A percentile compares a stretch with the other conserved stretches of the same genome.
These are phyloP conservation scores for Corythornis cristatus DNA, from an alignment of 2,113 vertebrate species.

Conservation along the genomic window DNA sequence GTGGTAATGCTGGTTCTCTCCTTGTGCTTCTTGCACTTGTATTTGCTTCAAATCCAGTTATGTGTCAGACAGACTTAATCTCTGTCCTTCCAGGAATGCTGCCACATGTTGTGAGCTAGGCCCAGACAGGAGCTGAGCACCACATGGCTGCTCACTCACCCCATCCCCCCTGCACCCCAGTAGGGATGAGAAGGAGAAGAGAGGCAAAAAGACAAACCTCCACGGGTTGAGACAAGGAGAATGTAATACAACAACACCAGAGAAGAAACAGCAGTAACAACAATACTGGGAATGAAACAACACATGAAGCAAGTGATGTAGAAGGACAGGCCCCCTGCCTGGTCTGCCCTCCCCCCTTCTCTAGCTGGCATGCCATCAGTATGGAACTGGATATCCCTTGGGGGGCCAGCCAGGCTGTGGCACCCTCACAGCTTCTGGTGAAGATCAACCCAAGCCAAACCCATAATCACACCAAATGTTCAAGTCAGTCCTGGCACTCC, in stretches of 20 bases:
- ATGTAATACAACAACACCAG: not conserved
- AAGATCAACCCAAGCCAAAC: not conserved
- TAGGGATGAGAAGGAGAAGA: too few relatives aligned
- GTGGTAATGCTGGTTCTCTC: not conserved
- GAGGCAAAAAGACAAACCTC: not conserved
- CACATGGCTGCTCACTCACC: not conserved
- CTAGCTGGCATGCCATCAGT: too few relatives aligned
- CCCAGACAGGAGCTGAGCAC: not conserved
- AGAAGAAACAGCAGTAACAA: not conserved
- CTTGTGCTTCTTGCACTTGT: not conserved
- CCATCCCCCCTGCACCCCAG: too few relatives aligned
- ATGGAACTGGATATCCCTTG: too few relatives aligned
- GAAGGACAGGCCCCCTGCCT: too few relatives aligned
- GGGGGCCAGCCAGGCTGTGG: too few relatives aligned
- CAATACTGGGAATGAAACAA: not conserved
- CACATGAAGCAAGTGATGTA: too few relatives aligned
- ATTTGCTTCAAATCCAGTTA: not conserved
- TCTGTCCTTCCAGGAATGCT: not conserved
- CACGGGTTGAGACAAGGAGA: not conserved
- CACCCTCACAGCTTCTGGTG: not conserved
- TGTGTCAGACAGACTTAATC: not conserved
- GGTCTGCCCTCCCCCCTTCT: too few relatives aligned
- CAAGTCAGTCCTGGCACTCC: not conserved
- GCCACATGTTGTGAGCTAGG: not conserved
- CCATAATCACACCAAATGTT: not conserved